Conservation (phyloP, 2,888 invertebrate species). For the Ethmia dodecea region DNA sequence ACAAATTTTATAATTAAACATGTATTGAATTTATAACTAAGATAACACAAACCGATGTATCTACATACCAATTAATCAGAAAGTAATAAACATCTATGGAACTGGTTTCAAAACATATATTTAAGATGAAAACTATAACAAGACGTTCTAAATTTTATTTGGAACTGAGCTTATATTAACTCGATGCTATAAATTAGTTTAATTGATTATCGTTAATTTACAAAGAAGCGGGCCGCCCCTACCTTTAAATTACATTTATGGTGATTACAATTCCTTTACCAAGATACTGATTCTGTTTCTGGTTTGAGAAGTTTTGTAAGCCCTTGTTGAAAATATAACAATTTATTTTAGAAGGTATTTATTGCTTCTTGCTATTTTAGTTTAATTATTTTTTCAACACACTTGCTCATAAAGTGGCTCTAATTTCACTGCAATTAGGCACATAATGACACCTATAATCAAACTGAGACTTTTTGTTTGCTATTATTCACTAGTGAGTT, state of each 20-base stretch:
- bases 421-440: too few species aligned
- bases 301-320: background rate
- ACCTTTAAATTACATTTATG: constrained; percentile 60
- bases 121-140: constrained; percentile 55
- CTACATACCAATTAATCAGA: constrained; percentile 20
- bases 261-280: constrained; percentile 42
- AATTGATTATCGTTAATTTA: constrained; percentile 65
- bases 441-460: too few species aligned
- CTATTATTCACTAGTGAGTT: too few species aligned
- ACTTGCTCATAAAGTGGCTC: too few species aligned
- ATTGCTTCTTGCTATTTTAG: too few species aligned
- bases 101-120: constrained; percentile 48
- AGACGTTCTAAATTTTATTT: constrained; percentile 43
- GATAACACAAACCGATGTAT: constrained; percentile 11
- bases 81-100: constrained; percentile 33
- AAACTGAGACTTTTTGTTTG: too few species aligned
- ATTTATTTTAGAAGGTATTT: too few species aligned
- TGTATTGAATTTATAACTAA: constrained; percentile 11
- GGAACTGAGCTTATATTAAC: constrained; percentile 38
- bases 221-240: constrained; percentile 53
- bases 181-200: constrained; percentile 53
- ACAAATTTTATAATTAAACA: background rate
- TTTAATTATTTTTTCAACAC: too few species aligned
- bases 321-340: too few species aligned
- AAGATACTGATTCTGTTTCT: constrained; percentile 26